phyloP scores from a whole-genome alignment of 2,113 vertebrate genomes.

The Parotia lawesii region DNA sequence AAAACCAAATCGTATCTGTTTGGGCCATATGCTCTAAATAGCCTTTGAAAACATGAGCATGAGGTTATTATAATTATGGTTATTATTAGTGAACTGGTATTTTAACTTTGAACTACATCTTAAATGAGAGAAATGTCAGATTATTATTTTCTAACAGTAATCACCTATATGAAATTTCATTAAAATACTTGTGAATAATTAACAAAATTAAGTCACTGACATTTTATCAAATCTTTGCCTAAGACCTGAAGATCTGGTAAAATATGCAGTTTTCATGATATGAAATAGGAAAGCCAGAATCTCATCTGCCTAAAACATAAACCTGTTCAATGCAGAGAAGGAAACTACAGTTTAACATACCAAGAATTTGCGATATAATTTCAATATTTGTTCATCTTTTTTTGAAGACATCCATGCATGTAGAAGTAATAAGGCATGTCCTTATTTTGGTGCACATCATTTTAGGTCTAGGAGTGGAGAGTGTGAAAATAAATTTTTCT shows the following conservation, averaged over 20 bases:
- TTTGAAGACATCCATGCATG: neutral
- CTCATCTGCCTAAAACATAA: neutral
- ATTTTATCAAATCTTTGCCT: neutral
- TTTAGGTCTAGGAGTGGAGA: neutral
- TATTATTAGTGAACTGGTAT: neutral
- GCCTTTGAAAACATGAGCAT: neutral
- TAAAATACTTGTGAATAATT: neutral
- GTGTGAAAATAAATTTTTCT: neutral
- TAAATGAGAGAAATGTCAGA: neutral
- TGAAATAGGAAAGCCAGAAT: neutral
- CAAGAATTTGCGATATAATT: neutral
- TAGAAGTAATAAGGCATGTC: neutral
- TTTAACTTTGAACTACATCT: neutral
- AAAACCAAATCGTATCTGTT: neutral
- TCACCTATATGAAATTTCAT: neutral
- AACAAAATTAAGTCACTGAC: neutral
- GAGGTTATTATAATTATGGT: neutral
- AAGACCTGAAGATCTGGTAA: neutral
- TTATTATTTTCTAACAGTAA: neutral
- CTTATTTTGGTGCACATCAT: neutral
- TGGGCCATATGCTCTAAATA: neutral
- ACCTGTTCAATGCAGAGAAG: neutral
- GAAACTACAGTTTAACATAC: neutral
- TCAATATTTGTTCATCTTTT: neutral
- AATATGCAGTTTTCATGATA: neutral